Conservation (phyloP, 2,797 vertebrate species). For the Thunnus albacares region DNA sequence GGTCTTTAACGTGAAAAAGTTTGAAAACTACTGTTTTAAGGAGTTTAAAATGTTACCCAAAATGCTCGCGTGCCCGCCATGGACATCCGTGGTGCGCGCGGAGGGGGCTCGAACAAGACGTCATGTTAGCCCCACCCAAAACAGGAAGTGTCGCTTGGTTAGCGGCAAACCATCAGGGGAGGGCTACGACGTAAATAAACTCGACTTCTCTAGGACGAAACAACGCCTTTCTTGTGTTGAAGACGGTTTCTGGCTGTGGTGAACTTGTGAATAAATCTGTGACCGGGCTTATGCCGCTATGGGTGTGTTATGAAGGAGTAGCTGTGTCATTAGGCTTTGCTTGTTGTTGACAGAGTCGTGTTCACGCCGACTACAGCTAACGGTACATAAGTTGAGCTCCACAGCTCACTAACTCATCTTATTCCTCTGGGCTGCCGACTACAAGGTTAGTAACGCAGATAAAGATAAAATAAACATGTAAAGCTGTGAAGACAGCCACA, state of each 20-base stretch:
- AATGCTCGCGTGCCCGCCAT: no score
- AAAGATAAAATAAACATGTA: not conserved
- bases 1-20: no score
- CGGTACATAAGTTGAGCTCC: conserved; percentile 16
- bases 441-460: conserved; percentile 61
- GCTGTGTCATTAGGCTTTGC: conserved; percentile 33
- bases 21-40: no score
- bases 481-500: not conserved
- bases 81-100: no score
- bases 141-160: conserved; percentile 53
- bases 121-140: conserved; percentile 60
- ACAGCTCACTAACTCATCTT: not conserved
- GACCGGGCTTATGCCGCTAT: not conserved
- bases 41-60: no score
- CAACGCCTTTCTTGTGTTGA: not conserved
- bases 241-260: not conserved
- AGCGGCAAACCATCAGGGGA: not conserved
- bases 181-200: conserved; percentile 1
- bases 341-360: conserved; percentile 32
- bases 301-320: conserved; percentile 1
- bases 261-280: not conserved
- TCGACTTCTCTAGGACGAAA: conserved; percentile 9
- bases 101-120: conserved; percentile 52
- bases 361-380: conserved; percentile 22
- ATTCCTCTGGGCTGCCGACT: not conserved